Conservation (phyloP, 2,113 vertebrate genomes). For the Cisticola juncidis region DNA sequence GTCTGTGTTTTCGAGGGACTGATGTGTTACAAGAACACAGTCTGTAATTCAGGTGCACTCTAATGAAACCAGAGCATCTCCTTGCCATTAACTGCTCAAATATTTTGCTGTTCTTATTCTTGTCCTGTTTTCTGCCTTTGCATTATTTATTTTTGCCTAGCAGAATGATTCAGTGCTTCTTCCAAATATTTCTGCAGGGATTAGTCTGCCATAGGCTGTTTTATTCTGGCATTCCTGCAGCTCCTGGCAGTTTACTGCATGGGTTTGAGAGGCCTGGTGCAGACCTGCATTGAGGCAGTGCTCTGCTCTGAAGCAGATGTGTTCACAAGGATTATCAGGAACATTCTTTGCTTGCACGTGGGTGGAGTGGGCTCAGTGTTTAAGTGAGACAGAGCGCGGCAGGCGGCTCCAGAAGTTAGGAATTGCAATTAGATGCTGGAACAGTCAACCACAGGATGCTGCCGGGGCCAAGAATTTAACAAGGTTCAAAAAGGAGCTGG, state of each 20-base stretch:
- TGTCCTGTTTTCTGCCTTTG: neutral
- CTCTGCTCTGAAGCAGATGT: conserved; percentile 23
- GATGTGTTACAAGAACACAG: neutral
- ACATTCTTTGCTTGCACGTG: neutral
- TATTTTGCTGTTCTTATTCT: neutral
- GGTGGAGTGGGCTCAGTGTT: neutral
- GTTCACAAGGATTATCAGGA: conserved; percentile 17
- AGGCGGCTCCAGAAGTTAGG: conserved; percentile 29
- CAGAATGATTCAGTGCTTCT: neutral
- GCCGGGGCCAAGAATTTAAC: conserved; percentile 40
- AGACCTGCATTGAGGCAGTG: neutral
- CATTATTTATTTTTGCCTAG: neutral
- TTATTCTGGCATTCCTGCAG: neutral
- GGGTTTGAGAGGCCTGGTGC: neutral
- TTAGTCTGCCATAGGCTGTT: neutral
- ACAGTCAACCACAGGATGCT: conserved; percentile 46
- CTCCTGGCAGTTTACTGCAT: neutral
- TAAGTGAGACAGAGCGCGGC: neutral
- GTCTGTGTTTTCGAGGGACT: neutral
- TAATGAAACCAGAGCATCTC: neutral
- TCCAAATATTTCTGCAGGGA: neutral
- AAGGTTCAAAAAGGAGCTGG: conserved; percentile 26
- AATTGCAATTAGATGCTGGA: conserved; percentile 57
- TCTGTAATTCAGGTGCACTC: neutral
- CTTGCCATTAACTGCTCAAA: neutral